Conservation (phyloP, 1,140 invertebrate genomes). For the Oppia nitens region DNA sequence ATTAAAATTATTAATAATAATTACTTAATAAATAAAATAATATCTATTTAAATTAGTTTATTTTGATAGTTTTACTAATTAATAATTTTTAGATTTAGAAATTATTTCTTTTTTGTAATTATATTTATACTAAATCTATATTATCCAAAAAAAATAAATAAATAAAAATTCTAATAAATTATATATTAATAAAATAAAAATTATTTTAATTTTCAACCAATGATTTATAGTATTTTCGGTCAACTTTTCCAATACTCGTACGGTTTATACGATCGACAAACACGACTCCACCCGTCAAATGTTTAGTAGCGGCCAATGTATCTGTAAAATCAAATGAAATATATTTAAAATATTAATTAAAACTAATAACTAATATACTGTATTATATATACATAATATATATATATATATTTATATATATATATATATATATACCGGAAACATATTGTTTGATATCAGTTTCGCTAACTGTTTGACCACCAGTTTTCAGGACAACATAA, state of each 20-base stretch:
- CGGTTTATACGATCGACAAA: slow-evolving; percentile 6
- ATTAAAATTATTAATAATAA: too few species aligned
- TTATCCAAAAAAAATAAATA: too few species aligned
- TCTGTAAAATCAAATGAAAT: neutral
- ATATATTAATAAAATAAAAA: too few species aligned
- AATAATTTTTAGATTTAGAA: too few species aligned
- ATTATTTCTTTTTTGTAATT: too few species aligned
- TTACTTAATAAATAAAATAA: too few species aligned
- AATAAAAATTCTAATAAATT: too few species aligned
- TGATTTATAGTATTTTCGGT: slow-evolving; percentile 11
- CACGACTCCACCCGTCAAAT: slow-evolving; percentile 4
- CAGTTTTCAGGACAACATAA: neutral
- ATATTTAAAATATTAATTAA: neutral
- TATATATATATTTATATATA: too few species aligned
- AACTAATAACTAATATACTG: neutral
- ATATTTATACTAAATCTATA: too few species aligned
- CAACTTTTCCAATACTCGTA: slow-evolving; percentile 9
- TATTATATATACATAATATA: neutral
- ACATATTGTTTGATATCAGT: neutral
- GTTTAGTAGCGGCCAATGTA: slow-evolving; percentile 2
- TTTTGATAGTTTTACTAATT: too few species aligned
- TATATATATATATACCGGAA: too few species aligned
- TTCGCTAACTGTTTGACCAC: neutral
- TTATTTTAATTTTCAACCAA: slow-evolving; percentile 3
- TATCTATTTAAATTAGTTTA: too few species aligned